Evolutionary conservation across 2,113 vertebrate genomes (phyloP).

Genomic region (Origma solitaria): DNA sequence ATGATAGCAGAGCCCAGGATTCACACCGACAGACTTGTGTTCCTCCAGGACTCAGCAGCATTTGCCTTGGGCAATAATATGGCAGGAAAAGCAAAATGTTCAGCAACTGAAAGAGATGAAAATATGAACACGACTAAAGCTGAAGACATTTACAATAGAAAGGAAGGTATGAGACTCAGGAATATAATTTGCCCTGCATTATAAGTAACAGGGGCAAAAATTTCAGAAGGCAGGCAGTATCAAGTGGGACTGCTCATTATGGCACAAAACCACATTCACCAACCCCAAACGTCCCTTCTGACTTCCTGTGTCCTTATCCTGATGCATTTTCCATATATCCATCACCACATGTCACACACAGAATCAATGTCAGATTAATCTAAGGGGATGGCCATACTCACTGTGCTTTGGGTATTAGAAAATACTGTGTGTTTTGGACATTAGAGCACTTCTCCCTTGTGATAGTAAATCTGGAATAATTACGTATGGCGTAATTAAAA

Average conservation of each 20-base stretch:
- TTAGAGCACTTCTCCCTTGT: not conserved
- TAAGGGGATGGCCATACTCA: not conserved
- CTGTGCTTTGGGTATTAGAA: not conserved
- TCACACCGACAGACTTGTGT: not conserved
- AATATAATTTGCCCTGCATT: not conserved
- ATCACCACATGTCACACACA: not conserved
- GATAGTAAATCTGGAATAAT: not conserved
- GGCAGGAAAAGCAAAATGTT: not conserved
- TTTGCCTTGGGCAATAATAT: conserved; percentile 9
- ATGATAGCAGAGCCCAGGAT: not conserved
- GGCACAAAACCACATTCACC: not conserved
- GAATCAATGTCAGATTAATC: not conserved
- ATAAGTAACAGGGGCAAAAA: not conserved
- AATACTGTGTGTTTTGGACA: not conserved
- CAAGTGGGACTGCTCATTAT: not conserved
- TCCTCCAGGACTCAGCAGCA: not conserved
- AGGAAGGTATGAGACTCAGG: not conserved
- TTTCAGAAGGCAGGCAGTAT: not conserved
- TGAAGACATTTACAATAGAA: not conserved
- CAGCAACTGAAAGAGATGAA: not conserved
- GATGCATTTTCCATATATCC: not conserved
- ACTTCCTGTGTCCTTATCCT: not conserved
- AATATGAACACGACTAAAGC: not conserved
- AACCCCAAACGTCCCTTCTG: not conserved
- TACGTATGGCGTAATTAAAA: not conserved